Percentiles rank a stretch among this genome's conserved stretches.
phyloP scores from a whole-genome alignment of 1,140 invertebrate genomes.

The Scaptomyza graminum region DNA sequence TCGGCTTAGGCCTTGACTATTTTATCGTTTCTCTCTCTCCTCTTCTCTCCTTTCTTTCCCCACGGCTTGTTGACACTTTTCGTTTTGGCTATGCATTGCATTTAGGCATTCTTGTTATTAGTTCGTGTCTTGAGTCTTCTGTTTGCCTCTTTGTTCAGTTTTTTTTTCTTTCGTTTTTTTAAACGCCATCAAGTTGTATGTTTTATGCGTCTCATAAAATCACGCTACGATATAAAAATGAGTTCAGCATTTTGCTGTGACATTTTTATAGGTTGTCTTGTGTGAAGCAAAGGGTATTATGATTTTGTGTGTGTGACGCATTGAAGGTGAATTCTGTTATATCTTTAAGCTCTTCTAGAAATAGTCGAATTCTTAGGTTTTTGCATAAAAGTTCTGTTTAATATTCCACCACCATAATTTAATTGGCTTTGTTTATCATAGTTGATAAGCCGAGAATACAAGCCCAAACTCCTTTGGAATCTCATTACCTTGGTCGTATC shows the following conservation, averaged over 20 bases:
- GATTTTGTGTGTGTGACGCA: slow-evolving; percentile 42
- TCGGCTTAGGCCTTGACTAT: slow-evolving; percentile 56
- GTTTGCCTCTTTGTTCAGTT: slow-evolving; percentile 31
- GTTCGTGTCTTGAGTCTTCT: slow-evolving; percentile 71
- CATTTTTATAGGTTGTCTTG: slow-evolving; percentile 61
- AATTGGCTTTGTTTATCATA: too few species aligned
- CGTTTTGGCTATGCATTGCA: slow-evolving; percentile 28
- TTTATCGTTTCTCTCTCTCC: slow-evolving; percentile 9
- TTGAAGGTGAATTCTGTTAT: neutral
- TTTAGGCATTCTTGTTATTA: slow-evolving; percentile 66
- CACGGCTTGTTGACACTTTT: slow-evolving; percentile 46
- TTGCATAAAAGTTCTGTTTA: too few species aligned
- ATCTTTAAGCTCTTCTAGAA: neutral
- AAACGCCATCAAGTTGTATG: slow-evolving; percentile 70
- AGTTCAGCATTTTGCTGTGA: slow-evolving; percentile 79
- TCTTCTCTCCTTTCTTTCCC: neutral
- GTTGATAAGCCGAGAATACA: neutral
- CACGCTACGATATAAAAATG: slow-evolving; percentile 63
- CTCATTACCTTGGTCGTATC: neutral
- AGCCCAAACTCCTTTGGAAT: neutral
- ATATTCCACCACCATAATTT: too few species aligned
- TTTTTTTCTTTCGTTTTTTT: slow-evolving; percentile 20
- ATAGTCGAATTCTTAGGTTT: too few species aligned
- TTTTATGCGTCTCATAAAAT: slow-evolving; percentile 64
- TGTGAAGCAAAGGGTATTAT: slow-evolving; percentile 20